These are phyloP conservation scores for Psittacara wagleri DNA, from an alignment of 2,113 vertebrate species.

Conservation along the genomic window DNA sequence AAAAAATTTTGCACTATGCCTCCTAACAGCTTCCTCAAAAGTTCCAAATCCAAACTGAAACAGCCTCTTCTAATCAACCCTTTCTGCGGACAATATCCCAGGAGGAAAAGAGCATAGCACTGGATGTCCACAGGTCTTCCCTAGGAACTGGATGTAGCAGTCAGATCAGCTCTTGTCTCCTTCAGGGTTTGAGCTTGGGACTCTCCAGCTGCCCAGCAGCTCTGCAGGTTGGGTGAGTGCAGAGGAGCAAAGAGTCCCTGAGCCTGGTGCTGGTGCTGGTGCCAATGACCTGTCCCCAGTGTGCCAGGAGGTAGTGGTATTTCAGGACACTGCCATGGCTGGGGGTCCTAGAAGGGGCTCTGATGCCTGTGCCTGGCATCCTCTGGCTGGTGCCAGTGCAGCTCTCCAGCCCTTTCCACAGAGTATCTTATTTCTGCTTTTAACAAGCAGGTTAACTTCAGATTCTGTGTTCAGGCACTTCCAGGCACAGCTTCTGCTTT, in stretches of 20 bases:
- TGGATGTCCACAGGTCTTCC: background rate
- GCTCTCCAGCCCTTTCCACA: background rate
- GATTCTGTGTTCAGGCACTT: background rate
- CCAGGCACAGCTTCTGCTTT: background rate
- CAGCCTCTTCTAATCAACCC: background rate
- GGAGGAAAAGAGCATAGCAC: background rate
- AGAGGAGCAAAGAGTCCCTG: too few relatives aligned
- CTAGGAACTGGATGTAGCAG: background rate
- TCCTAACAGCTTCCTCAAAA: background rate
- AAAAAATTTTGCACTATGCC: background rate
- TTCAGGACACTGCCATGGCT: background rate
- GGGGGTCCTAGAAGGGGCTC: background rate
- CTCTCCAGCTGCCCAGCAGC: background rate
- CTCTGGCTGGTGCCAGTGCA: background rate
- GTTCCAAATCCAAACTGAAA: background rate
- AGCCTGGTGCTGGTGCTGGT: background rate
- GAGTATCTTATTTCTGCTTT: background rate
- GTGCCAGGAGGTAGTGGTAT: background rate
- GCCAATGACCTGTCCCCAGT: background rate
- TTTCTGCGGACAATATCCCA: background rate
- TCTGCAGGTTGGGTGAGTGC: background rate
- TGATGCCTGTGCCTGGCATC: background rate
- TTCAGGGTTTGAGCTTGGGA: rapidly evolving
- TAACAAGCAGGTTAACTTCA: background rate
- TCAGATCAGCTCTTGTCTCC: rapidly evolving